phyloP scores from a whole-genome alignment of 2,888 invertebrate species.

The Diaperis boleti region DNA sequence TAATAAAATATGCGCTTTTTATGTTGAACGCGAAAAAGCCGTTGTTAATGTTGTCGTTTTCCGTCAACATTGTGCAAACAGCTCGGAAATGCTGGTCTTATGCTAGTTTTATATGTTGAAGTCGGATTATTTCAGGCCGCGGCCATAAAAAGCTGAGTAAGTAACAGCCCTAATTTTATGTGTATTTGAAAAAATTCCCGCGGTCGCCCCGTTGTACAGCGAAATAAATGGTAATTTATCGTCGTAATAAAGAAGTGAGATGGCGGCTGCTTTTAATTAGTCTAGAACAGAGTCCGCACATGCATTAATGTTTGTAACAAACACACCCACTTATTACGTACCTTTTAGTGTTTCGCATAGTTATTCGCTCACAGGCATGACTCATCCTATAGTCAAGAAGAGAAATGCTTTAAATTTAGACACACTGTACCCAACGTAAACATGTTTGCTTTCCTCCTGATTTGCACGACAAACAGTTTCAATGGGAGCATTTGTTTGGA shows the following conservation, averaged over 20 bases:
- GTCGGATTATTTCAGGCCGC: background rate
- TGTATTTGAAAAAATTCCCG: slow-evolving; percentile 31
- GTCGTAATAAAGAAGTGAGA: slow-evolving; percentile 43
- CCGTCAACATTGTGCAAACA: background rate
- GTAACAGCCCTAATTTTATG: slow-evolving; percentile 28
- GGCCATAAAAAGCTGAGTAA: slow-evolving; percentile 8
- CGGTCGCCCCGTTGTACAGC: slow-evolving; percentile 26
- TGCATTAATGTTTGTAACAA: slow-evolving; percentile 34
- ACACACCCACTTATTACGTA: slow-evolving; percentile 25
- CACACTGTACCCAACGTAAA: slow-evolving; percentile 28
- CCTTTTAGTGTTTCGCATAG: slow-evolving; percentile 20
- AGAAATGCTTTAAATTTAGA: background rate
- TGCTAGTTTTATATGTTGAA: background rate
- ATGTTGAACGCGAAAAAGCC: no score
- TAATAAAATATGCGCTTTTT: no score
- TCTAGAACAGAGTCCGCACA: slow-evolving; percentile 28
- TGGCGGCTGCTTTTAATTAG: slow-evolving; percentile 38
- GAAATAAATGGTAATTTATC: slow-evolving; percentile 47
- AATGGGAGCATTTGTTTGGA: slow-evolving; percentile 12
- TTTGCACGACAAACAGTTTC: slow-evolving; percentile 16
- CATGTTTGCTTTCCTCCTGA: slow-evolving; percentile 32
- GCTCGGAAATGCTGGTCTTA: background rate
- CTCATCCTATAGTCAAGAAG: slow-evolving; percentile 1
- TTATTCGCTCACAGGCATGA: slow-evolving; percentile 15
- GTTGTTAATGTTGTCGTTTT: no score